Evolutionary conservation across 2,797 vertebrate species (phyloP).

Genomic region (Choloepus didactylus): DNA sequence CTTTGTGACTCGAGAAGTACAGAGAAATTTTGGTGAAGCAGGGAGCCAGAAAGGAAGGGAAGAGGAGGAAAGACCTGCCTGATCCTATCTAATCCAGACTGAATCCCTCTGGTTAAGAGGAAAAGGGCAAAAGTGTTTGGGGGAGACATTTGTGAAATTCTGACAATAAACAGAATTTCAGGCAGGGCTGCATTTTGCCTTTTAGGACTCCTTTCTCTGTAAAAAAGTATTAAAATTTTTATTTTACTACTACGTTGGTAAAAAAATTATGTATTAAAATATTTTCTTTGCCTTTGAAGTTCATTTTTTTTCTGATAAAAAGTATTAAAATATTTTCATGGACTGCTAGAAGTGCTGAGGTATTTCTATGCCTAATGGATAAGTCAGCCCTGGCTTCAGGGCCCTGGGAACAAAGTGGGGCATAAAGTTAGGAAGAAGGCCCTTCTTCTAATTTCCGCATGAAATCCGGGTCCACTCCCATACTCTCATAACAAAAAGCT

Average conservation of each 20-base stretch:
- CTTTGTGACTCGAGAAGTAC: conserved; percentile 18
- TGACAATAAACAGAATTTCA: background rate
- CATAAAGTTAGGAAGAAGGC: background rate
- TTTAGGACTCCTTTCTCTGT: background rate
- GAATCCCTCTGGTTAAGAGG: background rate
- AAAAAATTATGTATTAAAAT: background rate
- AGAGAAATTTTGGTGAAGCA: background rate
- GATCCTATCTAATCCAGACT: background rate
- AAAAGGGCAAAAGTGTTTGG: background rate
- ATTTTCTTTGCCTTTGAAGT: background rate
- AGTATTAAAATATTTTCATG: background rate
- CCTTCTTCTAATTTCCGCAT: background rate
- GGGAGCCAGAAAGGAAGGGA: background rate
- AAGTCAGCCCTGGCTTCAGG: background rate
- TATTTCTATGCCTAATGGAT: background rate
- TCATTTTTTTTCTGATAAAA: background rate
- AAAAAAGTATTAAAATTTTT: background rate
- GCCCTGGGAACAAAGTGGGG: background rate
- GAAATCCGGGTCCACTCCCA: background rate
- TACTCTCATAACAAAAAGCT: background rate
- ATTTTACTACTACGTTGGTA: background rate
- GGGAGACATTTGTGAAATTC: background rate
- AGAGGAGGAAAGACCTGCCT: background rate
- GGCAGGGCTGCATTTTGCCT: background rate
- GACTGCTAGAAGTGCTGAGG: background rate